Conservation (phyloP, 2,888 invertebrate genomes). For the Allygus modestus region DNA sequence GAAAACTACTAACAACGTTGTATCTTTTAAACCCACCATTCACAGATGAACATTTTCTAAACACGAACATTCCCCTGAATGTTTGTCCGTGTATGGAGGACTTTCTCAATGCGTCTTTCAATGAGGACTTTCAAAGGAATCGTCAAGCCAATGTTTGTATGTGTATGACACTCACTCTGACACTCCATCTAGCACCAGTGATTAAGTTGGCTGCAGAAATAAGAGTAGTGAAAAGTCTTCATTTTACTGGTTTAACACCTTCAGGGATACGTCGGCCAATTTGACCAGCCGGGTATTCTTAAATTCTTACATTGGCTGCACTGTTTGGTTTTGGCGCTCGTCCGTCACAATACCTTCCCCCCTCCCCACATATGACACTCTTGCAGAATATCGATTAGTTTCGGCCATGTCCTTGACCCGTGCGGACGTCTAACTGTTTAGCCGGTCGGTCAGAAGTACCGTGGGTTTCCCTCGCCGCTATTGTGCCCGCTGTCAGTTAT, state of each 20-base stretch:
- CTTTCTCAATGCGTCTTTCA: too few relatives aligned
- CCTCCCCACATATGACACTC: neutral
- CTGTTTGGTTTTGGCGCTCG: constrained; percentile 34
- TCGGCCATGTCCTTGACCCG: neutral
- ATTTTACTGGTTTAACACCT: constrained; percentile 28
- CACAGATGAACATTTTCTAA: too few relatives aligned
- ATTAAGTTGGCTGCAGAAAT: too few relatives aligned
- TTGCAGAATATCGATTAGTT: constrained; percentile 41
- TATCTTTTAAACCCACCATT: too few relatives aligned
- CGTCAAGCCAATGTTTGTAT: too few relatives aligned
- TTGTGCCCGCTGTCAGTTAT: constrained; percentile 39
- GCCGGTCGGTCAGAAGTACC: constrained; percentile 46
- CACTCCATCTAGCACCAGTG: too few relatives aligned
- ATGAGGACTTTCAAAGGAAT: too few relatives aligned
- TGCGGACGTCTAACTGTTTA: neutral
- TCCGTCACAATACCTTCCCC: constrained; percentile 46
- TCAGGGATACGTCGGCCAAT: constrained; percentile 35
- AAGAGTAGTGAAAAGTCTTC: neutral
- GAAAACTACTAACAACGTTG: too few relatives aligned
- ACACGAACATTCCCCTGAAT: too few relatives aligned
- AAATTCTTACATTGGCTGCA: constrained; percentile 32
- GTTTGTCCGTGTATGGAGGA: too few relatives aligned
- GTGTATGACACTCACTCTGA: too few relatives aligned
- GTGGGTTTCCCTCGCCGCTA: constrained; percentile 25
- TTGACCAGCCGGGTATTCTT: constrained; percentile 28